Evolutionary conservation across 2,888 invertebrate genomes (phyloP), one percentile per base, ranked within the genome.

Genomic region (Chloroclysta siterata): DNA sequence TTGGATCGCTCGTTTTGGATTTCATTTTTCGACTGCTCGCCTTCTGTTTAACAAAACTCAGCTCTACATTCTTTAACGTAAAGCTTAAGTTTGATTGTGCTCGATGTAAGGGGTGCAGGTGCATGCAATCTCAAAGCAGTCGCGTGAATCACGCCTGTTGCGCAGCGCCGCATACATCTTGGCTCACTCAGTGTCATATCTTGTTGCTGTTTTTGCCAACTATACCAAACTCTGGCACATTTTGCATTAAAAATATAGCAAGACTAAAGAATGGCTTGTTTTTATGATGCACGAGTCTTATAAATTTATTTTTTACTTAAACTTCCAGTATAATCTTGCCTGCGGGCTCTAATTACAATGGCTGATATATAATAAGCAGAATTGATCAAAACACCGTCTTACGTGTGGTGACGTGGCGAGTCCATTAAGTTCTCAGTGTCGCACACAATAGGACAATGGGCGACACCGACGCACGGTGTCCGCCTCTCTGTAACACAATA

Each of bases 341-440:
- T 39, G 39, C 0, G 17, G 2, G 14, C 41, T 29, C 8, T 48
- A 29, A 11, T 28, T 29, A 39, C 11, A n/a, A n/a, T 53, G 14
- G 5, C 29, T 53, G 29, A 44, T 29, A 44, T 13, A 14, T 29
- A 22, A 41, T 29, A 60, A 42, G 33, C 48, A 36, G 36, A 46
- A 15, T 55, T 50, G 46, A 13, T 29, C 13, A 57, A n/a, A 54
- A 48, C 60, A 53, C 28, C 50, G 52, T 51, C 47, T 8, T 41
- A 58, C 66, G 65, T 67, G 68, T 57, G 55, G 60, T 65, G 73
- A 76, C 72, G 74, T 70, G 73, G 72, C 76, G 72, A 79, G 82
- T 88, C 91, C 91, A 92, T 92, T 92, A 92, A 82, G 85, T 81
- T 85, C 87, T 90, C 89, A 85, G 80, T 87, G 82, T 86, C 88